These are phyloP conservation scores for Pseudomyrmex flavicornis DNA, from an alignment of 1,140 invertebrate genomes.

Conservation along the genomic window DNA sequence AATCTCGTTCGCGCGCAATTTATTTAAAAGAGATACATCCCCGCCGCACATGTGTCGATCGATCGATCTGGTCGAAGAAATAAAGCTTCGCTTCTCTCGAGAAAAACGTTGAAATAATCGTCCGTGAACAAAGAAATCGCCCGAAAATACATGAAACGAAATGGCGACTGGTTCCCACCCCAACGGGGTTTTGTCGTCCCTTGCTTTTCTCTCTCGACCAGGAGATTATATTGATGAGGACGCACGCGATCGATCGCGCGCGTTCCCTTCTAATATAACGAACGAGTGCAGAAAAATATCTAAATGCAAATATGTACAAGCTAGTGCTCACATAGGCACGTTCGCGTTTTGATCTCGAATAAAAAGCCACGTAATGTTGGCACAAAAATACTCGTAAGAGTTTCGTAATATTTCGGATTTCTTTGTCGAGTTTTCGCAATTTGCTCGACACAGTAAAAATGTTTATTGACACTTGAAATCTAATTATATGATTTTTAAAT, in stretches of 20 bases:
- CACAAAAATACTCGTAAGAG: background rate
- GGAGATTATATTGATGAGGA: slow-evolving; percentile 25
- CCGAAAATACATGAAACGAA: slow-evolving; percentile 39
- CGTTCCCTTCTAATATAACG: slow-evolving; percentile 18
- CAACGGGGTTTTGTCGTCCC: background rate
- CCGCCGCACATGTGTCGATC: background rate
- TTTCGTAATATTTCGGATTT: no score
- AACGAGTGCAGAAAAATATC: slow-evolving; percentile 27
- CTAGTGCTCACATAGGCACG: background rate
- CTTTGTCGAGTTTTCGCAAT: background rate
- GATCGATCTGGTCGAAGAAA: background rate
- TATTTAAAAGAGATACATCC: background rate
- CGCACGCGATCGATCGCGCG: slow-evolving; percentile 13
- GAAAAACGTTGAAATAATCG: slow-evolving; percentile 37
- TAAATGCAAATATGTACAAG: slow-evolving; percentile 37
- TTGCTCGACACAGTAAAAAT: background rate
- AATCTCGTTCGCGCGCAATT: background rate
- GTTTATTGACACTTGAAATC: no score
- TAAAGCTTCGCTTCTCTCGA: background rate
- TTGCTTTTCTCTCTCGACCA: background rate
- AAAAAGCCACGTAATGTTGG: slow-evolving; percentile 15
- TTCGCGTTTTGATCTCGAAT: background rate
- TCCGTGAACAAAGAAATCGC: slow-evolving; percentile 4
- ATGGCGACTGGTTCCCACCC: slow-evolving; percentile 22
- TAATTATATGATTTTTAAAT: no score